Base-by-base conservation (phyloP, 2,797 vertebrate genomes). In the Rhadinocentrus ornatus region DNA sequence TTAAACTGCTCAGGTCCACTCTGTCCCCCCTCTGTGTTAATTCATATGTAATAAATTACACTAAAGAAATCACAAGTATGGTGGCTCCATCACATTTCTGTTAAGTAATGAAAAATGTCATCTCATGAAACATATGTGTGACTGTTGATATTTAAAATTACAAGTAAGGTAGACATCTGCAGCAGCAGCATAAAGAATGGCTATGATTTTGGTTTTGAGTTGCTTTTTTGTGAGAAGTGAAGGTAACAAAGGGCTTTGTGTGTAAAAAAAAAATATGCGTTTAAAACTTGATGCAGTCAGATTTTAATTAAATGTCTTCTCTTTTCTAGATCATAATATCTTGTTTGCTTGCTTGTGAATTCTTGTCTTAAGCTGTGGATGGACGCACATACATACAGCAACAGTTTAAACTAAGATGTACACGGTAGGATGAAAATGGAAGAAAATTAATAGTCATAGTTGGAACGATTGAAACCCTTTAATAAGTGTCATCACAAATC, bases 401-500 rank as follows among this genome's bases (percentile, higher is more conserved):
- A 31, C 41, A 62, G 35, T 48, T 65, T 60, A 48, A 58, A 73
- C 7, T 32, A 35, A 73, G 52, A 68, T 15, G 32, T 15, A 7
- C 75, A 46, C 24, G 44, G 57, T 53, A 44, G 59, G 50, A 56
- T 71, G 29, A 75, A 62, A 58, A 15, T 20, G 50, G 69, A 26
- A 55, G 58, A 71, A 60, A 60, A 71, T 76, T 44, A 79, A n/a
- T n/a, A 81, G 65, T 73, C 50, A 16, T 22, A 50, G 62, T 31
- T 52, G 48, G 60, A 53, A 16, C 44, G 60, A 67, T 11, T 35
- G 56, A 81, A 71, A 75, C 44, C 15, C 13, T 22, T 18, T 39
- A 64, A 67, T 56, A 64, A 53, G 62, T 83, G 66, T 83, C 62
- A 68, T 22, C n/a, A 11, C 46, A 66, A 77, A 69, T 70, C 37